A percentile compares a stretch with the other conserved stretches of the same genome.
phyloP scores from a whole-genome alignment of 2,797 vertebrate genomes.

The Phataginus tricuspis region DNA sequence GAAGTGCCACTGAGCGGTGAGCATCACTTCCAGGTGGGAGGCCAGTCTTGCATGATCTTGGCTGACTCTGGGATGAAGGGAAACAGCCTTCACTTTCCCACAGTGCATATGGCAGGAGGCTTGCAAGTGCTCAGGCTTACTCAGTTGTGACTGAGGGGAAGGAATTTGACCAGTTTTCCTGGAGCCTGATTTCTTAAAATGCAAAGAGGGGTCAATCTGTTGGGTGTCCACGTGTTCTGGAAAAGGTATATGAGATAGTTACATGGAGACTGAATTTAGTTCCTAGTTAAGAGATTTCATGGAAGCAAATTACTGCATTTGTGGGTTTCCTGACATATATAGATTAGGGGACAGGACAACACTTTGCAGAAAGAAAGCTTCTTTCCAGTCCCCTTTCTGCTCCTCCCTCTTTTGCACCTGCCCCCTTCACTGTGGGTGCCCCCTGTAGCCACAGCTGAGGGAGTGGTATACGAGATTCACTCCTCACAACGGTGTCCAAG shows the following conservation, averaged over 20 bases:
- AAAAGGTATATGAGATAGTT: not conserved
- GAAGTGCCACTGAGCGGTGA: not conserved
- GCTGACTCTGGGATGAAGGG: not conserved
- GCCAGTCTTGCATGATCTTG: not conserved
- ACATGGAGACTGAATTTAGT: not conserved
- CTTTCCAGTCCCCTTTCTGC: not conserved
- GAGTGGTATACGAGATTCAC: rapidly evolving
- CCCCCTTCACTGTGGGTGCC: not conserved
- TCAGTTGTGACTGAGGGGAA: too few species aligned
- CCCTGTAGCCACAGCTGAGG: not conserved
- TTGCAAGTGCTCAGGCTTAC: not conserved
- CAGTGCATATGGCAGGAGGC: too few species aligned
- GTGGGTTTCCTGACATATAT: not conserved
- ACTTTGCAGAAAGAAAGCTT: not conserved
- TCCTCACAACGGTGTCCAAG: not conserved
- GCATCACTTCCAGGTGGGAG: not conserved
- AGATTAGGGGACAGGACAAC: not conserved
- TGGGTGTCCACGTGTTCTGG: not conserved
- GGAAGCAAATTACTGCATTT: not conserved
- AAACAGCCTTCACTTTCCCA: not conserved
- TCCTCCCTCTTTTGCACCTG: not conserved
- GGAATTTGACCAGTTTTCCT: not conserved
- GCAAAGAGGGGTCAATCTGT: not conserved
- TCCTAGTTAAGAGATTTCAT: not conserved
- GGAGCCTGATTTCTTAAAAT: not conserved